Conservation (phyloP, 2,797 vertebrate species). For the Parambassis ranga region DNA sequence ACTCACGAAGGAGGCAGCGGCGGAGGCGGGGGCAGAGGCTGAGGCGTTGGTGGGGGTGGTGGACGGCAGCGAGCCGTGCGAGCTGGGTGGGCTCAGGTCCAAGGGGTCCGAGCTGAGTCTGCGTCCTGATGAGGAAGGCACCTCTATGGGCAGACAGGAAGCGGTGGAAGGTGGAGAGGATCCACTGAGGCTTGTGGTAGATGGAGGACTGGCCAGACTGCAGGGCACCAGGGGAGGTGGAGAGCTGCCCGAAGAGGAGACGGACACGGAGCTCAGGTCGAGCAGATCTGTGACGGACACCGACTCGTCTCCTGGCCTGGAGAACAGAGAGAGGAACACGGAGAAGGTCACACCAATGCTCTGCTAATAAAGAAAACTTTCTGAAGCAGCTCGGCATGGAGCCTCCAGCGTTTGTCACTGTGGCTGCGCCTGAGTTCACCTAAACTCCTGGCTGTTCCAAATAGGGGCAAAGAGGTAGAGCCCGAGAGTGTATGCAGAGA, state of each 20-base stretch:
- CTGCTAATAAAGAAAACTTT: no score
- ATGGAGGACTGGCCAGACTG: slow-evolving; percentile 42
- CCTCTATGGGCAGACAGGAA: slow-evolving; percentile 72
- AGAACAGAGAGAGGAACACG: not conserved
- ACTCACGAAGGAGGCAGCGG: slow-evolving; percentile 71
- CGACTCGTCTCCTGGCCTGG: slow-evolving; percentile 84
- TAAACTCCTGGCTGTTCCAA: no score
- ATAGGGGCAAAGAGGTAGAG: no score
- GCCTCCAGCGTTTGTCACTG: no score
- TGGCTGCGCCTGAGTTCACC: no score
- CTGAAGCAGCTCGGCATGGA: no score
- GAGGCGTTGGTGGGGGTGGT: slow-evolving; percentile 42
- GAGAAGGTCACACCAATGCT: slow-evolving; percentile 1
- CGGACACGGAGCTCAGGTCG: slow-evolving; percentile 82
- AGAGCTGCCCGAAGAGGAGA: slow-evolving; percentile 67
- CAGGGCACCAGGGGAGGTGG: slow-evolving; percentile 63
- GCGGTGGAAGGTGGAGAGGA: slow-evolving; percentile 62
- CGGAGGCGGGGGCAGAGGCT: slow-evolving; percentile 34
- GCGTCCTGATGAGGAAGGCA: slow-evolving; percentile 67
- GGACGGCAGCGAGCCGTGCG: slow-evolving; percentile 56
- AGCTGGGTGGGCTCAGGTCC: slow-evolving; percentile 76
- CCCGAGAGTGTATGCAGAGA: no score
- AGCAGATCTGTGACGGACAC: slow-evolving; percentile 83
- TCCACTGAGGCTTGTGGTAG: slow-evolving; percentile 57
- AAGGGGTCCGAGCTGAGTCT: slow-evolving; percentile 59